Base-by-base conservation (phyloP, 1,140 invertebrate species). In the Pseudomyrmex sp. region DNA sequence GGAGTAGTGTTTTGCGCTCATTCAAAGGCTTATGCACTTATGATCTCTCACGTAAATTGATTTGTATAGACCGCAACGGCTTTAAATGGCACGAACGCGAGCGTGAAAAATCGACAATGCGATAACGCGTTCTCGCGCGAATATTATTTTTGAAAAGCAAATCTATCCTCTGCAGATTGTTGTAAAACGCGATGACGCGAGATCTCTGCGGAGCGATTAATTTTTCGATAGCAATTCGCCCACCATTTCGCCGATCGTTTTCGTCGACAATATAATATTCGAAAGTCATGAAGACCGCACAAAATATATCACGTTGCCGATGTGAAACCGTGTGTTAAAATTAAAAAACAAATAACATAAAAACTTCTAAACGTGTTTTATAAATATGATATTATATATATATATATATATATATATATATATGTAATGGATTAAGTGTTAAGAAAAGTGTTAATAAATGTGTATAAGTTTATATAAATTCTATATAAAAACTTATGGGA, bases 161-260 rank as follows among this genome's bases (percentile, higher is more conserved):
- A 20, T 58, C 50, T 0, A 20, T 26, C 1, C 44, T 35, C 35
- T 80, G 66, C 66, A 72, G 56, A 80, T 72, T 72, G 76, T 70
- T 59, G 66, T 48, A 50, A 50, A 59, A 70, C 44, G 44, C 20
- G 15, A 59, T 70, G 65, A 80, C 54, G 63, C 23, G 66, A 61
- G 66, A 72, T 70, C 66, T 35, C 54, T 44, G 56, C 15, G 20
- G n/a, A 72, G n/a, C 66, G 46, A 80, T 80, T 80, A 80, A 80
- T 80, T 59, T 72, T 23, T 61, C 15, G n/a, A 52, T 76, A 18
- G 7, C 61, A 23, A 20, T 61, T 56, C 10, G 54, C 20, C 4
- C 20, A 8, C 7, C 7, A 18, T 69, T 69, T 48, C 18, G 50
- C 10, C 54, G 35, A 13, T 12, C 54, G n/a, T 50, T 80, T 50